Base-by-base conservation (phyloP, 2,113 vertebrate species). In the Saccopteryx leptura region DNA sequence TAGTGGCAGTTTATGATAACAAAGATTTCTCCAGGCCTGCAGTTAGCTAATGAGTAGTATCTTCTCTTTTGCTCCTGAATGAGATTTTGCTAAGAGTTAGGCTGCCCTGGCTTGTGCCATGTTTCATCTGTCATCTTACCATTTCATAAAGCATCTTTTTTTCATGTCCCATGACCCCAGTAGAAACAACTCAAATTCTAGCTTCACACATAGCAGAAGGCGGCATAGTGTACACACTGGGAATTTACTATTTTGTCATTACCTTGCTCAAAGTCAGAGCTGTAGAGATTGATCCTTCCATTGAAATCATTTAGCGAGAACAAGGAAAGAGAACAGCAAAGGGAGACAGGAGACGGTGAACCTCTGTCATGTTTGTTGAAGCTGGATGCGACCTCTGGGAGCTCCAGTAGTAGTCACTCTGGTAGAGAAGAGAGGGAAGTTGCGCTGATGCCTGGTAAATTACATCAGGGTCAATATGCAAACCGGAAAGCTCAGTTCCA, bases 1-100 rank as follows among this genome's bases (percentile, higher is more conserved):
- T n/a, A 31, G 31, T 79, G 46, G 60, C 46, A 19, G 87, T 87
- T 96, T 93, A 58, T 31, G 26, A 80, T 63, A 75, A 74, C 24
- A 78, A 85, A 94, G 85, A 75, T 48, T 90, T 88, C 21, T 14
- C 39, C 8, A 85, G 89, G 26, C 24, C 1, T 79, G 3, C 48
- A 65, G 39, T 83, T 58, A 82, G 15, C 54, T 52, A 26, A 74
- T 39, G 46, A 26, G n/a, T 82, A 52, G 1, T 46, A 19, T 94
- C 95, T 94, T 92, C 46, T 78, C 76, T 80, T 33, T 80, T 46
- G 39, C 2, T 28, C 1, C 7, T 68, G 74, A n/a, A 11, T 78
- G n/a, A 69, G 6, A 48, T 28, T 88, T n/a, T 52, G 3, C 63
- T 78, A 54, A 76, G 9, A 78, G 46, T 23, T 60, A n/a, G 68